A percentile compares a stretch with the other conserved stretches of the same genome.
These are phyloP conservation scores for Drosophila picticornis DNA, from an alignment of 2,888 invertebrate genomes.

Conservation along the genomic window DNA sequence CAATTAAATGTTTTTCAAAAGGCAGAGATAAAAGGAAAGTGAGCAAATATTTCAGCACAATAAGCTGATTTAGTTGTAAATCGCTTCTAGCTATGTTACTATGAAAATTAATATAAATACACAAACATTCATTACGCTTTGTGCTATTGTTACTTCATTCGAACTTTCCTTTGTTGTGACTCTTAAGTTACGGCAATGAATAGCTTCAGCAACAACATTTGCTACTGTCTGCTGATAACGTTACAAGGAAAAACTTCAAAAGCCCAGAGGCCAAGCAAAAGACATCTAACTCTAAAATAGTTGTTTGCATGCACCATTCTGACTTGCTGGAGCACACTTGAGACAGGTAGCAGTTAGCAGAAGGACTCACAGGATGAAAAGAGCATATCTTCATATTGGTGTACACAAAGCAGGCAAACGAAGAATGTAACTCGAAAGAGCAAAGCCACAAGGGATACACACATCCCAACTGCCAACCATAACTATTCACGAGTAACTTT, in stretches of 20 bases:
- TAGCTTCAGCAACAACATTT: constrained; percentile 19
- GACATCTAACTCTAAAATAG: not conserved
- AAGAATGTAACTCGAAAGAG: constrained; percentile 35
- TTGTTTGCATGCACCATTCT: not conserved
- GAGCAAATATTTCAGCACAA: not conserved
- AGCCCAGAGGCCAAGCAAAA: constrained; percentile 37
- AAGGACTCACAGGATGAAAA: constrained; percentile 29
- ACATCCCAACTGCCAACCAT: constrained; percentile 25
- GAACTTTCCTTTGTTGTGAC: constrained; percentile 33
- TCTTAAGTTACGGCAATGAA: constrained; percentile 23
- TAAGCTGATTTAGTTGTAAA: not conserved
- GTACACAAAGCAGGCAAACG: constrained; percentile 55
- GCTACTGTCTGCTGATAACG: constrained; percentile 33
- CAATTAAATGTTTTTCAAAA: not conserved
- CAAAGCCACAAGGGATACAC: constrained; percentile 42
- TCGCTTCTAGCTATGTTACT: constrained; percentile 6
- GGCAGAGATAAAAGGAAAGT: not conserved
- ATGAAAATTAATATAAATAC: constrained; percentile 17
- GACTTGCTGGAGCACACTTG: constrained; percentile 40
- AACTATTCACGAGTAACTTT: constrained; percentile 61
- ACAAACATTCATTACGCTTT: constrained; percentile 18
- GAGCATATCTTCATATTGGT: constrained; percentile 55
- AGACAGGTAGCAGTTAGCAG: constrained; percentile 30
- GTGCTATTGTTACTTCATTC: constrained; percentile 11
- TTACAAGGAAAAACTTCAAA: constrained; percentile 26